These are phyloP conservation scores for Callorhinus ursinus DNA, from an alignment of 2,113 vertebrate genomes.

Conservation along the genomic window DNA sequence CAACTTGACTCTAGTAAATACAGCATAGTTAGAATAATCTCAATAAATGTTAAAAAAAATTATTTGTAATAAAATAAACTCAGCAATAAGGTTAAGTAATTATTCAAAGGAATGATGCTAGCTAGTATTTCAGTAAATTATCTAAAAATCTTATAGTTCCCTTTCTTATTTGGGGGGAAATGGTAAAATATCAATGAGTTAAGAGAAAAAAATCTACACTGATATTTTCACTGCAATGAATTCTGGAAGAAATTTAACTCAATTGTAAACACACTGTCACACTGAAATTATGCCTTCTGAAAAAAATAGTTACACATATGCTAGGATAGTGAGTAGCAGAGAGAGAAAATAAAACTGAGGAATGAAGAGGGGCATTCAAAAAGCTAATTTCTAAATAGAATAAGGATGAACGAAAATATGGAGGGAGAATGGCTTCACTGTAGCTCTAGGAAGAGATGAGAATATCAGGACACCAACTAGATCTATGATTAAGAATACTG, in stretches of 20 bases:
- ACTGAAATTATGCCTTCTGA: constrained; percentile 25
- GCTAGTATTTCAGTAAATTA: background rate
- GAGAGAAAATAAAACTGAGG: background rate
- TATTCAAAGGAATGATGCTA: background rate
- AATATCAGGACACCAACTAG: background rate
- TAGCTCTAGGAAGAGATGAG: background rate
- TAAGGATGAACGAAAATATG: background rate
- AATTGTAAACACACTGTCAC: background rate
- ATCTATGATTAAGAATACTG: background rate
- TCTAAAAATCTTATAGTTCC: background rate
- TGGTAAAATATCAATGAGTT: background rate
- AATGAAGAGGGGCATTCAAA: background rate
- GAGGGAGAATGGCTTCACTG: background rate
- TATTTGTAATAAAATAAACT: constrained; percentile 20
- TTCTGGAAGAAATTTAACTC: constrained; percentile 19
- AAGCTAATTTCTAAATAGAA: background rate
- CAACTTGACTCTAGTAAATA: background rate
- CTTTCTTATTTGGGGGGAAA: background rate
- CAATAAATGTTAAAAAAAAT: background rate
- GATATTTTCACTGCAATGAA: background rate
- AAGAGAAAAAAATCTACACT: background rate
- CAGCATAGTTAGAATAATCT: background rate
- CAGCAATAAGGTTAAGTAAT: background rate
- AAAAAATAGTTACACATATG: background rate
- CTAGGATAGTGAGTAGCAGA: background rate